These are phyloP conservation scores for Manis pentadactyla DNA, from an alignment of 2,797 vertebrate species.

Conservation along the genomic window DNA sequence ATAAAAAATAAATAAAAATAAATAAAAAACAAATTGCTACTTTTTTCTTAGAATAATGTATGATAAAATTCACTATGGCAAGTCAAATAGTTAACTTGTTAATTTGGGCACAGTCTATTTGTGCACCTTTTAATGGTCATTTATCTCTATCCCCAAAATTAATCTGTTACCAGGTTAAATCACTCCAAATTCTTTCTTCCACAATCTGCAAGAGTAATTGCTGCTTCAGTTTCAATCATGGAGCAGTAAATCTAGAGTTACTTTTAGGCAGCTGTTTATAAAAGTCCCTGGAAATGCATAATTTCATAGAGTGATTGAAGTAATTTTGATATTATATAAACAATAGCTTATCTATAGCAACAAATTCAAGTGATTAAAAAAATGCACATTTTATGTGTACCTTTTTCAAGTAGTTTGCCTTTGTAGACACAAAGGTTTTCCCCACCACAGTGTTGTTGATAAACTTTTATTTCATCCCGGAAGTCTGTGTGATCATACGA, in stretches of 20 bases:
- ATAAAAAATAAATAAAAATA: too few species aligned
- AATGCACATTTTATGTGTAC: conserved; percentile 85
- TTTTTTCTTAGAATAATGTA: conserved; percentile 61
- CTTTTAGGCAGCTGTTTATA: conserved; percentile 76
- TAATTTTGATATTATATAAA: conserved; percentile 70
- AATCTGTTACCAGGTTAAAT: conserved; percentile 80
- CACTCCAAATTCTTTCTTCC: conserved; percentile 73
- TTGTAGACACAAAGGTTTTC: conserved; percentile 96
- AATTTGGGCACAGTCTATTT: conserved; percentile 67
- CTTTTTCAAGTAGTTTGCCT: conserved; percentile 93
- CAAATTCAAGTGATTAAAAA: not conserved
- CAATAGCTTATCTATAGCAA: conserved; percentile 67
- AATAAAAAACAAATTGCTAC: conserved; percentile 66
- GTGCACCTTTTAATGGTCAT: conserved; percentile 75
- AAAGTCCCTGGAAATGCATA: conserved; percentile 62
- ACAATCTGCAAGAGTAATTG: conserved; percentile 74
- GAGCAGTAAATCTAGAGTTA: conserved; percentile 78
- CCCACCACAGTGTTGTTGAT: conserved; percentile 97
- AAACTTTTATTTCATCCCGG: conserved; percentile 94
- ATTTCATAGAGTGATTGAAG: conserved; percentile 75
- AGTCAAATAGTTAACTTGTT: conserved; percentile 68
- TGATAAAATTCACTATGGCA: conserved; percentile 62
- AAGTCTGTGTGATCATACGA: conserved; percentile 87
- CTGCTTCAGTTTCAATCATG: conserved; percentile 74
- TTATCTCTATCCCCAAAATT: conserved; percentile 72